Percentiles rank a stretch among this genome's conserved stretches.
Evolutionary conservation across 2,888 invertebrate species (phyloP).

Genomic region (Cosmia trapezina): DNA sequence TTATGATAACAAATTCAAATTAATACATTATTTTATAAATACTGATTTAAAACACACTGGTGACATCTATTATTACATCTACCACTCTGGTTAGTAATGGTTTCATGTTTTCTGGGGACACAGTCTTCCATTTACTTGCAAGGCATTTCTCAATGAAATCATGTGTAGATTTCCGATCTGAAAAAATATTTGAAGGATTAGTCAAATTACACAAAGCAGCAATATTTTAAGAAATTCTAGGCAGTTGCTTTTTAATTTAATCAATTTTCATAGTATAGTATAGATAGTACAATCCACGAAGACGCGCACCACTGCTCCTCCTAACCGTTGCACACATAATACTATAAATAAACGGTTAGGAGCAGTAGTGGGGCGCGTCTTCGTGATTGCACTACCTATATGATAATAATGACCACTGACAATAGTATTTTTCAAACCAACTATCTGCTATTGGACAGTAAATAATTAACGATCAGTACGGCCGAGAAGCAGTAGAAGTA

Average conservation of each 20-base stretch:
- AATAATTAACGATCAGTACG: background rate
- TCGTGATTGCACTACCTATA: too few relatives aligned
- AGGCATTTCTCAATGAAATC: conserved; percentile 83
- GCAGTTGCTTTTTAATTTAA: background rate
- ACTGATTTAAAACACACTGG: conserved; percentile 69
- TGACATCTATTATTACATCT: conserved; percentile 81
- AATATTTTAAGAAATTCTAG: conserved; percentile 1
- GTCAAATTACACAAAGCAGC: background rate
- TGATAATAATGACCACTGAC: background rate
- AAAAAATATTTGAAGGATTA: conserved; percentile 26
- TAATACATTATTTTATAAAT: conserved; percentile 44
- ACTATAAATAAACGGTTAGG: too few relatives aligned
- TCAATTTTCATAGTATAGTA: background rate
- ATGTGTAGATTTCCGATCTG: conserved; percentile 77
- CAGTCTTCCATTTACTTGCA: conserved; percentile 78
- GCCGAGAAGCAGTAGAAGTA: too few relatives aligned
- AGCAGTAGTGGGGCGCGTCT: too few relatives aligned
- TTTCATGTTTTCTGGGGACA: conserved; percentile 80
- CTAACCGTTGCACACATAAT: too few relatives aligned
- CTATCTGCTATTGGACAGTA: background rate
- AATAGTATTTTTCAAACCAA: background rate
- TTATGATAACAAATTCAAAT: conserved; percentile 53
- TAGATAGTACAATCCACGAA: too few relatives aligned
- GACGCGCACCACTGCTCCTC: too few relatives aligned
- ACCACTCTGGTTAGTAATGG: conserved; percentile 84